Base-by-base conservation (phyloP, 2,888 invertebrate genomes). In the Acleris laterana region DNA sequence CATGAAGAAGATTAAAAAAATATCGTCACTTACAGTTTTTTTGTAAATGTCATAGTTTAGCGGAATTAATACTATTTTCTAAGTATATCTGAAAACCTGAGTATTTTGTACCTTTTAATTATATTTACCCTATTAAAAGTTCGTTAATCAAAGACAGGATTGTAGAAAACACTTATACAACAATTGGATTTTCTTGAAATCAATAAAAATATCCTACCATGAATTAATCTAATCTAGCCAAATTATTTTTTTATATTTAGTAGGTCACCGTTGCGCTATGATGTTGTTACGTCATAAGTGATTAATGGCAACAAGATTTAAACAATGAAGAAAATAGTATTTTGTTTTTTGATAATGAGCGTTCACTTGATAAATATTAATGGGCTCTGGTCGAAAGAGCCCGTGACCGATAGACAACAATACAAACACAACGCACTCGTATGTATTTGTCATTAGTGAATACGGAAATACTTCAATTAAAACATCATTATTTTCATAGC, bases 281-380 rank as follows among this genome's bases (percentile, higher is more conserved):
- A 71, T 71, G 72, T 77, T 74, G 73, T 72, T 74, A 72, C 73
- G 72, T 73, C 69, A 59, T 1, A 4, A 38, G 76, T 88, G 87
- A 88, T 89, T 87, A 87, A 87, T 89, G 85, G 83, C 72, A 71
- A 68, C 72, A 77, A 78, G 72, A 73, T 79, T 81, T 74, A 76
- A 78, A 83, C 80, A 81, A 80, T 77, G 76, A 82, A 83, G 83
- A 76, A 79, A 83, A 81, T 79, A 78, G 79, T 82, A 82, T 86
- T 86, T 87, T 87, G 84, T 86, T 84, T 80, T 78, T 73, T 79
- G 83, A 84, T 88, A 88, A 87, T 84, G 84, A 87, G 84, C 85
- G 84, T 82, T 85, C 83, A 86, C 79, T 81, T 82, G 80, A 81
- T 83, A 83, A 83, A 87, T 87, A 87, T 88, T 85, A 87, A 88